These are phyloP conservation scores for Dreissena rostriformis DNA, from an alignment of 1,140 invertebrate species.

Conservation along the genomic window DNA sequence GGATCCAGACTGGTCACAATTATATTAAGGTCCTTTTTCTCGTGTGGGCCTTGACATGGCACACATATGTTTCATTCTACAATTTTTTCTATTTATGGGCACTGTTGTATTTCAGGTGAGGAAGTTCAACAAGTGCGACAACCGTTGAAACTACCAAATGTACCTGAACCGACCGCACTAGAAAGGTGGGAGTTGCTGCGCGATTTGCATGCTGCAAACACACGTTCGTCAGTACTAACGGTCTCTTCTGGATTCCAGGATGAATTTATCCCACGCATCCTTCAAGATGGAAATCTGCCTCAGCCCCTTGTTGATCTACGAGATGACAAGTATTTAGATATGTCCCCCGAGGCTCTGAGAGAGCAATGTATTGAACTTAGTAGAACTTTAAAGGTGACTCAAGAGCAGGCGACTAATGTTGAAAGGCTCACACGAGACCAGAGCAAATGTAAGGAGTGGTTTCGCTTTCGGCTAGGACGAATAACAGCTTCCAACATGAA, in stretches of 20 bases:
- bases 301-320: not conserved
- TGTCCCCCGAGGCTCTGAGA: not conserved
- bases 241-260: conserved; percentile 8
- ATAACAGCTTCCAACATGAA: conserved; percentile 57
- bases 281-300: conserved; percentile 1
- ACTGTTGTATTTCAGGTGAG: not conserved
- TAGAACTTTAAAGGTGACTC: not conserved
- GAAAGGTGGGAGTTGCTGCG: not conserved
- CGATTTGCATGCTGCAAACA: not conserved
- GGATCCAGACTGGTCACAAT: too few relatives aligned
- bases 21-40: too few relatives aligned
- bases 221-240: not conserved
- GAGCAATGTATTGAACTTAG: not conserved
- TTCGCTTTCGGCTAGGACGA: conserved; percentile 48
- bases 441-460: conserved; percentile 36
- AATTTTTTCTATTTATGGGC: too few relatives aligned
- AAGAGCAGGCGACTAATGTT: not conserved
- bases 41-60: too few relatives aligned
- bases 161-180: too few relatives aligned
- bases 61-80: too few relatives aligned
- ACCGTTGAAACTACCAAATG: too few relatives aligned
- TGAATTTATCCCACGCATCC: not conserved
- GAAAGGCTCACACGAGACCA: conserved; percentile 7
- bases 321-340: not conserved
- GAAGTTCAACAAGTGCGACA: too few relatives aligned